Evolutionary conservation across 1,140 invertebrate genomes (phyloP), one percentile per base, ranked within the genome.

Genomic region (Danaus plexippus): DNA sequence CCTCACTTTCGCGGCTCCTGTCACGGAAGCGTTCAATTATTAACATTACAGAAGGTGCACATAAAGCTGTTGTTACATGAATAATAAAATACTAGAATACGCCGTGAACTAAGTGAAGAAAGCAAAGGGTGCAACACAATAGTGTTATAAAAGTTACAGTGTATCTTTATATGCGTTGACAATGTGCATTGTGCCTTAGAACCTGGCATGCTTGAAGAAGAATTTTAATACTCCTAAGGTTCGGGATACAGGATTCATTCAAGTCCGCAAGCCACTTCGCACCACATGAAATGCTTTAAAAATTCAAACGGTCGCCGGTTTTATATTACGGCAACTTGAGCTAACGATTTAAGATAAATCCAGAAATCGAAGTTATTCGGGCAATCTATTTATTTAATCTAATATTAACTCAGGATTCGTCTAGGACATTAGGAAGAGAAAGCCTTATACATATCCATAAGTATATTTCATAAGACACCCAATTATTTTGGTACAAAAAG

Each of bases 81-180:
- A 85, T 82, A 82, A 82, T 85, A 82, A 79, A 84, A 76, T 64
- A 64, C 65, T 66, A 72, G 75, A 74, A 82, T 80, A 77, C 69
- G 66, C 73, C 70, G 75, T 75, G 77, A 71, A 77, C 71, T 75
- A 66, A 66, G 67, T 66, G 67, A 77, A 81, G 70, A 70, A 78
- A 70, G 68, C 70, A 66, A 67, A 71, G 75, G 73, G 71, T 73
- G 77, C 75, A 73, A 59, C 59, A 83, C 81, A 85, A 85, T 85
- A 61, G 76, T 65, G 68, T 64, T 76, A 74, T 82, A 76, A 81
- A 84, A 47, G 77, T 76, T 75, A 82, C 80, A 80, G 48, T 81
- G 77, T 84, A 77, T 79, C 67, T 80, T 77, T 78, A 78, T 76
- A 76, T 71, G 66, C 69, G 75, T 75, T 80, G 77, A 84, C 79